Evolutionary conservation across 2,888 invertebrate genomes (phyloP), one percentile per base, ranked within the genome.

Genomic region (Petrolisthes cinctipes): DNA sequence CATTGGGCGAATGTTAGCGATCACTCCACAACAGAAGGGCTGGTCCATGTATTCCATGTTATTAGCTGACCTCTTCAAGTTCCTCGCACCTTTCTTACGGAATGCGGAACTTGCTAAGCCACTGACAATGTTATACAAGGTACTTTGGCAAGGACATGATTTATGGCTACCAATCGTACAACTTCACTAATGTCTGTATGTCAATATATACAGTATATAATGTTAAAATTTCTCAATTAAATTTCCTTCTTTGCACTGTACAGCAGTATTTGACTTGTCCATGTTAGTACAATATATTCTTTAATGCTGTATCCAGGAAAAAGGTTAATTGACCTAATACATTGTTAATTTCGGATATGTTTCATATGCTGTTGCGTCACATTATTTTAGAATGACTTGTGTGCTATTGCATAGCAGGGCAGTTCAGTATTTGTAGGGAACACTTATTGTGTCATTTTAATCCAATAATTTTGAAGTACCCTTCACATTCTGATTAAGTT

Each of bases 1-100:
- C 93, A 96, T 99, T 92, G 98, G 98, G 84, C 94, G 98, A 85
- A 97, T 99, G 93, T 94, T 99, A 56, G 97, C 97, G 0, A 95
- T 96, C 88, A 97, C 97, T 14, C 97, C 97, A 5, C 97, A 97
- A 92, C 97, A 98, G 93, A 97, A 98, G 94, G 95, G 90, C 66
- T 99, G 99, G 98, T 96, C 97, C 76, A 97, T 99, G 95, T 99
- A 99, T 93, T 97, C 99, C 0, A 98, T 99, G 92, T 94, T 99
- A 89, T 94, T 99, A 89, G 96, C 98, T 91, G 99, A 98, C 93
- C 94, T 99, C 90, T 98, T 99, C 94, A 98, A 97, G 93, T 99
- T 98, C 93, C 94, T 99, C 91, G 97, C 98, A 76, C 99, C 99
- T 20, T 99, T 98, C 94, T 94, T 99, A 91, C 95, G 99, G 86